Base-by-base conservation (phyloP, 1,140 invertebrate genomes). In the Bombus waltoni region DNA sequence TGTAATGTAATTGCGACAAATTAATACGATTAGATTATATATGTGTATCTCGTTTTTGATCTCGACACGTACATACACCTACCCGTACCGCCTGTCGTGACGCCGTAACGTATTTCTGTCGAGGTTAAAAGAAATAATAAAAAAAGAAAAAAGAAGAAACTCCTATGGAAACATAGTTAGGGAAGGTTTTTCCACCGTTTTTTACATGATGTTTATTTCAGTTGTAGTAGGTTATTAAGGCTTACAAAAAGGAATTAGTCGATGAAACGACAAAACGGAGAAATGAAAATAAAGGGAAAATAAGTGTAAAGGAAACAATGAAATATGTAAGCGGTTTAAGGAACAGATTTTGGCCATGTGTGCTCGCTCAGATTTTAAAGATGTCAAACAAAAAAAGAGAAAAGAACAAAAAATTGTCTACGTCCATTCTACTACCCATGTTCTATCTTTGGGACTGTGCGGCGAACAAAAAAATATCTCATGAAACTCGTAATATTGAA, bases 391-490 rank as follows among this genome's bases (percentile, higher is more conserved):
- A 53, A 32, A 68, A 22, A 70, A 57, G 40, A 80, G 40, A 81
- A 82, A 68, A 22, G 35, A 44, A 75, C 25, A 66, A 76, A 75
- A 68, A 80, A 80, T 70, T 80, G 81, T 90, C 83, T 72, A 83
- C 83, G 87, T 90, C 87, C 81, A 88, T 90, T 84, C 57, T 88
- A 65, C 40, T 59, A 86, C 72, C 87, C 85, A 87, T 88, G 78
- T 83, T 87, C 89, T 88, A 90, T 86, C 86, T 92, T 92, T 93
- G 94, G 94, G 94, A 94, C 94, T 94, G 94, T 94, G 88, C 90
- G 93, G 94, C 93, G 92, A 93, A 89, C 89, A 89, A 89, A 77
- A 77, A 66, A 76, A 40, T 93, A 89, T 91, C 86, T 90, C 70
- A 83, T 88, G 70, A 79, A 87, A 92, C 91, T 93, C 92, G 87